Conservation (phyloP, 2,888 invertebrate species). For the Cantharis rustica region DNA sequence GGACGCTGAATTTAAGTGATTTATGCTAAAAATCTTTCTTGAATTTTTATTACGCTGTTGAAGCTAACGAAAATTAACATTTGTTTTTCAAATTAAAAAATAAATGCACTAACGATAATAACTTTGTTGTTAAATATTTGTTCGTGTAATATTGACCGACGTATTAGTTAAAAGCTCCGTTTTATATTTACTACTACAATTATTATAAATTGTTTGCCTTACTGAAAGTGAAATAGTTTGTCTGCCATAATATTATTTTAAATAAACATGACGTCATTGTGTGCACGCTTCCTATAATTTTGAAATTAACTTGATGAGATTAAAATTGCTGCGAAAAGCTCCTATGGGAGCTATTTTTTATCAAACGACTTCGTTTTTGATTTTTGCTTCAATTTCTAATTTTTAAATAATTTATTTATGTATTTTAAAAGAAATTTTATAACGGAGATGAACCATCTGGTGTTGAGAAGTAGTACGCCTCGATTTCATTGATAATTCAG, state of each 20-base stretch:
- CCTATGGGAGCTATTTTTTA: not conserved
- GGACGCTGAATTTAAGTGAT: not conserved
- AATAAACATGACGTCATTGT: not conserved
- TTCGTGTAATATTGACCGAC: not conserved
- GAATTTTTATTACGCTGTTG: not conserved
- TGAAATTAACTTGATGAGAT: not conserved
- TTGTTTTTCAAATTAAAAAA: not conserved
- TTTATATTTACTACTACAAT: not conserved
- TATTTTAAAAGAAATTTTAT: slow-evolving; percentile 1
- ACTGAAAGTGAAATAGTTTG: not conserved
- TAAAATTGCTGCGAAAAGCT: not conserved
- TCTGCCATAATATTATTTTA: not conserved
- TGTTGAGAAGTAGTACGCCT: slow-evolving; percentile 3
- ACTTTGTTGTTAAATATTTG: not conserved
- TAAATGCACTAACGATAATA: not conserved
- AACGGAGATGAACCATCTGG: slow-evolving; percentile 9
- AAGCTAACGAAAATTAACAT: not conserved
- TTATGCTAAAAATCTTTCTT: not conserved
- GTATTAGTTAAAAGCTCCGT: not conserved
- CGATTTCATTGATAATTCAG: slow-evolving; percentile 3
- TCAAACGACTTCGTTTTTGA: not conserved
- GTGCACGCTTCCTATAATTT: not conserved
- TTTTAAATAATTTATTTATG: not conserved
- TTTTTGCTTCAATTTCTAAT: not conserved
- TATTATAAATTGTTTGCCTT: not conserved